These are phyloP conservation scores for Trachelus iudaicus DNA, from an alignment of 2,888 invertebrate genomes.

Conservation along the genomic window DNA sequence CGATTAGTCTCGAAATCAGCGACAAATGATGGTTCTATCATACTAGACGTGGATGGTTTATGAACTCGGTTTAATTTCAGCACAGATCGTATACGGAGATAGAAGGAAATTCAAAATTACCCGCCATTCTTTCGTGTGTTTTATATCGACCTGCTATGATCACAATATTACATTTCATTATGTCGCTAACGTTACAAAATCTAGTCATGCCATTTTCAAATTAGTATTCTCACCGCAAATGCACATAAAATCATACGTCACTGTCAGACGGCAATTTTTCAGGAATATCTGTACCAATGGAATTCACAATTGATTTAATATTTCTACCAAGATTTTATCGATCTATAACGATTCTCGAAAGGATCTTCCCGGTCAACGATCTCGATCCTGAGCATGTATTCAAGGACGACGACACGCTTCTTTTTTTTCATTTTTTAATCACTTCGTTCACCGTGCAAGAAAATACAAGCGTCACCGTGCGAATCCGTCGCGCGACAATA, in stretches of 20 bases:
- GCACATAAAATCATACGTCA: neutral
- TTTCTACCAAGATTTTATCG: neutral
- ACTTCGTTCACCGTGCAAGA: neutral
- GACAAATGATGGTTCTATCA: neutral
- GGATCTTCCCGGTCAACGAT: neutral
- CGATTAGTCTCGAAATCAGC: neutral
- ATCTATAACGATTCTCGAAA: neutral
- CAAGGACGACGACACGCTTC: neutral
- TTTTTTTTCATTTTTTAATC: neutral
- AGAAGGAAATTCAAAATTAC: neutral
- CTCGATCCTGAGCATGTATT: neutral
- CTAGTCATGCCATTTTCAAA: neutral
- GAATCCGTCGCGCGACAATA: neutral
- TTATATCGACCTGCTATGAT: neutral
- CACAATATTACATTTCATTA: neutral
- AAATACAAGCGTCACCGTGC: neutral
- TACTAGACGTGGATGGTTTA: neutral
- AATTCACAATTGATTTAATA: neutral
- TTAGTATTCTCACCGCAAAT: neutral
- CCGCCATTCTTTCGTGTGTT: neutral
- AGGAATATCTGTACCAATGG: neutral
- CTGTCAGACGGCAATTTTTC: neutral
- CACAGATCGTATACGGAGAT: neutral
- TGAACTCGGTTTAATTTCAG: neutral
- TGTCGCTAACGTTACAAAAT: neutral